These are phyloP conservation scores for Tachypleus tridentatus DNA, from an alignment of 1,140 invertebrate genomes.

Conservation along the genomic window DNA sequence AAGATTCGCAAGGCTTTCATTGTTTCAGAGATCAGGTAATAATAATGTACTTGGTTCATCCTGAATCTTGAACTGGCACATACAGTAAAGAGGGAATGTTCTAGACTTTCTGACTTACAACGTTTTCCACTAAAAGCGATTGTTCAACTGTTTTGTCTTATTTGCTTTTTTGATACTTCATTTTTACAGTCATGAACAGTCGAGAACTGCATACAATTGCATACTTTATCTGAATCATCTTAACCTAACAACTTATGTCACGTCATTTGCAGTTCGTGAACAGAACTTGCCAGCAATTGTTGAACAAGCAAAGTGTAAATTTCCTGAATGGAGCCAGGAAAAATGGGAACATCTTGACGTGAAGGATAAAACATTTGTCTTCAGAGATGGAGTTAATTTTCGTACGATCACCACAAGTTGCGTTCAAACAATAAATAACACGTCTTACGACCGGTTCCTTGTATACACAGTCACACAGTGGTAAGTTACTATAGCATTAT, in stretches of 20 bases:
- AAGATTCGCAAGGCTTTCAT: no score
- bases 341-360: slow-evolving; percentile 48
- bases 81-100: no score
- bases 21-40: no score
- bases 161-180: no score
- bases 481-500: slow-evolving; percentile 24
- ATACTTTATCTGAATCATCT: no score
- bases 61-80: no score
- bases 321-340: slow-evolving; percentile 52
- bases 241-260: not conserved
- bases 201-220: no score
- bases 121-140: no score
- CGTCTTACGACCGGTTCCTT: slow-evolving; percentile 37
- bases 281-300: slow-evolving; percentile 19
- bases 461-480: slow-evolving; percentile 44
- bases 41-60: no score
- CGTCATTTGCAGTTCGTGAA: slow-evolving; percentile 15
- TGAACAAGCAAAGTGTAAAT: slow-evolving; percentile 33
- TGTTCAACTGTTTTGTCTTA: no score
- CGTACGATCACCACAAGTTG: slow-evolving; percentile 51
- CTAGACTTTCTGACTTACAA: no score
- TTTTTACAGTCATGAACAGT: no score
- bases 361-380: slow-evolving; percentile 46
- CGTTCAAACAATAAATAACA: slow-evolving; percentile 26
- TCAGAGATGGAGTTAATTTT: slow-evolving; percentile 48